Base-by-base conservation (phyloP, 2,888 invertebrate species). In the Cataglyphis albicans region DNA sequence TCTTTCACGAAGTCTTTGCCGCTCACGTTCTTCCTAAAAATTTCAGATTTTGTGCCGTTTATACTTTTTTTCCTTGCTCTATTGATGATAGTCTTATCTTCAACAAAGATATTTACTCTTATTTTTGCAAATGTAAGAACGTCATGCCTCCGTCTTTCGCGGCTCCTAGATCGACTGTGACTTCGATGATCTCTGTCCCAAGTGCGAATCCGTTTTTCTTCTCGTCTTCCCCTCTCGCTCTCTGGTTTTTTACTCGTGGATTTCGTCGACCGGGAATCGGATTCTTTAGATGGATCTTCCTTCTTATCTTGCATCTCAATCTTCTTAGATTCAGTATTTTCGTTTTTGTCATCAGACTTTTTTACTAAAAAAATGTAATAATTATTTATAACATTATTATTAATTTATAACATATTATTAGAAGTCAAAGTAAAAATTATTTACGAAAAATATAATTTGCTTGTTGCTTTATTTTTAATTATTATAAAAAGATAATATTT, bases 101-200 rank as follows among this genome's bases (percentile, higher is more conserved):
- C 32, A 44, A 76, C 59, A 57, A 82, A 68, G 15, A 68, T 55
- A 21, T 72, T 95, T 94, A 97, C 97, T 95, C 97, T 96, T 91
- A 98, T 98, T 95, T 97, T 97, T 73, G 97, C 97, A 94, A 97
- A 98, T 0, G 97, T 97, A 25, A 98, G 95, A 73, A 97, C 96
- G 91, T 97, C 97, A 86, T 95, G 95, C 65, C 96, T 95, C n/a
- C 95, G 94, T 76, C 95, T 95, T 74, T 96, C 96, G 83, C 93
- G 92, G 87, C 92, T 93, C 63, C 93, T 92, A n/a, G 94, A 93
- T 81, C 91, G 92, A 63, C 92, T 92, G 72, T 92, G 88, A 82
- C 92, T 91, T 35, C 93, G 91, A 75, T 93, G 92, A 86, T 93
- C 91, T 41, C 12, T 80, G 74, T 94, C 94, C 93, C 94, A 95